Evolutionary conservation across 2,888 invertebrate genomes (phyloP), one percentile per base, ranked within the genome.

Genomic region (Ophion ellenae): DNA sequence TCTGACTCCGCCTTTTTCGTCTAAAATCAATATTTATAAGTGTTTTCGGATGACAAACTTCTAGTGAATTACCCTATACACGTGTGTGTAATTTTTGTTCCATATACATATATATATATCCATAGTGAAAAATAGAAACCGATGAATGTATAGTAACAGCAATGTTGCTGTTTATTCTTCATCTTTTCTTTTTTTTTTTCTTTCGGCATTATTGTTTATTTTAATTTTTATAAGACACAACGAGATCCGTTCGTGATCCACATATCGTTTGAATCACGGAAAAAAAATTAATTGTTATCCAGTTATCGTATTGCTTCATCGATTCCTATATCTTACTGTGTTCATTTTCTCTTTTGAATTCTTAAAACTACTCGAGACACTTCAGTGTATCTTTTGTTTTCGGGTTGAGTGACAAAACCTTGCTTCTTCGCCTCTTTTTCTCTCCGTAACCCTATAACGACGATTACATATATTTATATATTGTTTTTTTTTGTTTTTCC

Each of bases 301-400:
- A 59, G 47, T 40, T 61, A 59, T 57, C 59, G 45, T 81, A 81
- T 77, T 81, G 86, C 77, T 86, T 83, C 77, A 83, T 77, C 63
- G 83, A 83, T 83, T 85, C 47, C 78, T 75, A 67, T 20, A 61
- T 79, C 66, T 79, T 85, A 79, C 77, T 75, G 32, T 75, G 67
- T 32, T 45, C 7, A 17, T 61, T 59, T 74, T 17, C n/a, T 45
- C 63, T 64, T 28, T 67, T 59, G 11, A 14, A 70, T 32, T 57
- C 73, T 86, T 81, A 83, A 83, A 17, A 57, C 69, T 73, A 83
- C 59, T 67, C 57, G 75, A 71, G 57, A 76, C 71, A 57, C 24
- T n/a, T 20, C 28, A 11, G 57, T 45, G 11, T n/a, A 63, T 57
- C 28, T 24, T 61, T 81, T 59, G 24, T 24, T 59, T 9, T 32